phyloP scores from a whole-genome alignment of 1,140 invertebrate species.

The Hetaerina americana region DNA sequence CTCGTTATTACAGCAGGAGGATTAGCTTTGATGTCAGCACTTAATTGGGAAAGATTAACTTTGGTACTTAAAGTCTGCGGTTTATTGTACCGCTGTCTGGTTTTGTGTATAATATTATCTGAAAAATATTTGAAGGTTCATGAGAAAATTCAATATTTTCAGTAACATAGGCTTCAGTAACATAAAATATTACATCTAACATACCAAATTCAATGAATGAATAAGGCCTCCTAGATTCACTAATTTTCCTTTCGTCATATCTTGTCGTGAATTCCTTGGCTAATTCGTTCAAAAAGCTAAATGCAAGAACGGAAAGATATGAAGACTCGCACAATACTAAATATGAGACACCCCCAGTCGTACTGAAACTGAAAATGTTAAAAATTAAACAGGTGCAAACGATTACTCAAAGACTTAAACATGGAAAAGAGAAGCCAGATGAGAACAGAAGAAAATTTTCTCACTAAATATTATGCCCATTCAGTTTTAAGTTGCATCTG shows the following conservation, averaged over 20 bases:
- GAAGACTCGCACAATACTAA: slow-evolving; percentile 28
- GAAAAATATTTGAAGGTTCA: too few species aligned
- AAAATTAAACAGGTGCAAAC: slow-evolving; percentile 1
- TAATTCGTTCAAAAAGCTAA: slow-evolving; percentile 34
- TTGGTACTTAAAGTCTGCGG: slow-evolving; percentile 27
- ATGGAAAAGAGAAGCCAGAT: not conserved
- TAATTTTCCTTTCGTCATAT: slow-evolving; percentile 25
- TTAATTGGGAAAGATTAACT: slow-evolving; percentile 29
- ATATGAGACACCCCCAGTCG: slow-evolving; percentile 25
- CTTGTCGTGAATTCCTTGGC: slow-evolving; percentile 29
- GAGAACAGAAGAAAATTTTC: slow-evolving; percentile 10
- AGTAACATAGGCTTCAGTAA: not conserved
- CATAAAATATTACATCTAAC: slow-evolving; percentile 12
- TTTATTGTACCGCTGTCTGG: slow-evolving; percentile 29
- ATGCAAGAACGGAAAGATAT: slow-evolving; percentile 30
- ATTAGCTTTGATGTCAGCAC: slow-evolving; percentile 26
- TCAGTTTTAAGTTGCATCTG: slow-evolving; percentile 21
- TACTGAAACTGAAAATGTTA: slow-evolving; percentile 28
- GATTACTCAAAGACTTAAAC: too few species aligned
- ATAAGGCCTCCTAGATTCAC: slow-evolving; percentile 27
- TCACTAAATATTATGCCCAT: slow-evolving; percentile 24
- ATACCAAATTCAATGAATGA: slow-evolving; percentile 34
- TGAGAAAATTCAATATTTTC: too few species aligned
- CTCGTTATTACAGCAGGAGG: slow-evolving; percentile 26
- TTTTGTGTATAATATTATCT: slow-evolving; percentile 29